Evolutionary conservation across 2,888 invertebrate genomes (phyloP), one percentile per base, ranked within the genome.

Genomic region (Saturnia pavonia): DNA sequence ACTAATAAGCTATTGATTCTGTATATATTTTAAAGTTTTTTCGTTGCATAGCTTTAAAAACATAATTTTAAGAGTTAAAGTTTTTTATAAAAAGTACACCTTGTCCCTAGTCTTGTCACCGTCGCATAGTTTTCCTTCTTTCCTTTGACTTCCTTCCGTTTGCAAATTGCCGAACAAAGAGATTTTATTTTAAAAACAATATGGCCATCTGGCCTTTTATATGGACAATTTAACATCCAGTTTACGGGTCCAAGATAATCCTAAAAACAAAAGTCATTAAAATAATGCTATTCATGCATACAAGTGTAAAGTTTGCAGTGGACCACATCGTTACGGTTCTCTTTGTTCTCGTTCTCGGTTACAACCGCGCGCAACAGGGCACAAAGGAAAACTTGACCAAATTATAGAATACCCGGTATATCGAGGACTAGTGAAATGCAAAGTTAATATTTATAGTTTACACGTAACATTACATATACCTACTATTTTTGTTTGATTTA

Each of bases 261-360:
- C 12, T 27, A 27, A 60, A 27, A 60, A 27, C 22, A n/a, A 60
- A 76, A 75, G 78, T 82, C 90, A 89, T 92, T 92, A 92, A 91
- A 92, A 91, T 78, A 72, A 80, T 90, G 80, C 87, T 80, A 87
- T 68, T 81, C 82, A 84, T 78, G 89, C 92, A 87, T 89, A 75
- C 73, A 82, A 77, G 75, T 77, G 80, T 74, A 75, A 78, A 83
- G 78, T 85, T 84, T 77, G 77, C 40, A 65, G 65, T 65, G 34
- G 54, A 68, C 68, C 68, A 68, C 68, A 68, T 68, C 54, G 68
- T 68, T 68, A 68, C 12, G 22, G 54, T 51, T 68, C 27, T 40
- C 68, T 68, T 68, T 68, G 68, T 68, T 54, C 51, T 48, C 54
- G 68, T 68, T 54, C 51, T 48, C 54, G 8, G 40, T n/a, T 40